These are phyloP conservation scores for Daubentonia madagascariensis DNA, from an alignment of 2,113 vertebrate species.

Conservation along the genomic window DNA sequence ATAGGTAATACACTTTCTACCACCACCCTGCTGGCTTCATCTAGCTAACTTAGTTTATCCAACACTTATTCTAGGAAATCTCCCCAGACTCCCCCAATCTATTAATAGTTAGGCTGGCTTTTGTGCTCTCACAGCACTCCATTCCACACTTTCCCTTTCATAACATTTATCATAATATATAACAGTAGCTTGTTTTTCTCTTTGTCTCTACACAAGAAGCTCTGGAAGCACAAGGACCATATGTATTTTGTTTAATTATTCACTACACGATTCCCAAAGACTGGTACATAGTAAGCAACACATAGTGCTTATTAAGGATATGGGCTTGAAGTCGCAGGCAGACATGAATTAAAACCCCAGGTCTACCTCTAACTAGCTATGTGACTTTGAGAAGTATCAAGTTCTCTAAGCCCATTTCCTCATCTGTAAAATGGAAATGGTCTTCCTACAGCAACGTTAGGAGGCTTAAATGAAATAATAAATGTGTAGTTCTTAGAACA, in stretches of 20 bases:
- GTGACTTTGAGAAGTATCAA: not conserved
- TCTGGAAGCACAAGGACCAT: not conserved
- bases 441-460: not conserved
- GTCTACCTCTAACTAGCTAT: not conserved
- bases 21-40: not conserved
- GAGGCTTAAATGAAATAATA: not conserved
- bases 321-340: not conserved
- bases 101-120: not conserved
- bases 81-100: not conserved
- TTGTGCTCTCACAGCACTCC: not conserved
- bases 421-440: not conserved
- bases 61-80: not conserved
- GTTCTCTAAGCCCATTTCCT: not conserved
- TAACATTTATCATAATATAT: not conserved
- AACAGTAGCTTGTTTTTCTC: not conserved
- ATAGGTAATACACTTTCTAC: not conserved
- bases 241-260: conserved; percentile 11
- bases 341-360: not conserved
- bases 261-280: not conserved
- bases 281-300: not conserved
- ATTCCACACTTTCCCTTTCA: not conserved
- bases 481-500: not conserved
- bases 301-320: not conserved
- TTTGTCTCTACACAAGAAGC: not conserved
- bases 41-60: not conserved